These are phyloP conservation scores for Melanostoma scalare DNA, from an alignment of 2,888 invertebrate species.

Conservation along the genomic window DNA sequence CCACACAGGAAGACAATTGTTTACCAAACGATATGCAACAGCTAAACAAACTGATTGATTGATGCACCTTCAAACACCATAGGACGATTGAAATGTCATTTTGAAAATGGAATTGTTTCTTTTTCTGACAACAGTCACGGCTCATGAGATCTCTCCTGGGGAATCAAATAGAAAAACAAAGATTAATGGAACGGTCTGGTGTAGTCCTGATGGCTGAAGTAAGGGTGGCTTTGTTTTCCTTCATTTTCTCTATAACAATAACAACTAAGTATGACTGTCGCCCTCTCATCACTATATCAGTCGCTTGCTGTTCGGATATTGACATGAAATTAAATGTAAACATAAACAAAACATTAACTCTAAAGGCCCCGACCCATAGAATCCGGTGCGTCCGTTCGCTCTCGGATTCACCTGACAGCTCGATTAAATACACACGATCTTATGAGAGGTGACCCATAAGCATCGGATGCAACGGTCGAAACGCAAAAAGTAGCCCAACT, in stretches of 20 bases:
- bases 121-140: too few relatives aligned
- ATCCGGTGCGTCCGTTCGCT: too few relatives aligned
- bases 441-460: too few relatives aligned
- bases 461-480: too few relatives aligned
- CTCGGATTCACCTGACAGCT: too few relatives aligned
- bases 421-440: too few relatives aligned
- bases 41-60: slow-evolving; percentile 61
- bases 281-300: slow-evolving; percentile 16
- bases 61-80: slow-evolving; percentile 49
- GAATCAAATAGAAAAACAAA: slow-evolving; percentile 59
- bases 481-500: too few relatives aligned
- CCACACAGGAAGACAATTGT: slow-evolving; percentile 10
- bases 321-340: slow-evolving; percentile 66
- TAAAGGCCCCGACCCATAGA: too few relatives aligned
- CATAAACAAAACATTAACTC: slow-evolving; percentile 69
- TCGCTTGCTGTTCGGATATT: slow-evolving; percentile 36
- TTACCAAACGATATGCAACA: slow-evolving; percentile 50
- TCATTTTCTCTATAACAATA: slow-evolving; percentile 11
- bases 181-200: slow-evolving; percentile 42
- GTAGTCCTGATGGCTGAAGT: slow-evolving; percentile 11
- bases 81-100: slow-evolving; percentile 53
- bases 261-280: background rate
- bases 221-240: background rate
- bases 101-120: slow-evolving; percentile 58
- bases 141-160: slow-evolving; percentile 32